These are phyloP conservation scores for Lasioglossum baleicum DNA, from an alignment of 1,140 invertebrate genomes.

Conservation along the genomic window DNA sequence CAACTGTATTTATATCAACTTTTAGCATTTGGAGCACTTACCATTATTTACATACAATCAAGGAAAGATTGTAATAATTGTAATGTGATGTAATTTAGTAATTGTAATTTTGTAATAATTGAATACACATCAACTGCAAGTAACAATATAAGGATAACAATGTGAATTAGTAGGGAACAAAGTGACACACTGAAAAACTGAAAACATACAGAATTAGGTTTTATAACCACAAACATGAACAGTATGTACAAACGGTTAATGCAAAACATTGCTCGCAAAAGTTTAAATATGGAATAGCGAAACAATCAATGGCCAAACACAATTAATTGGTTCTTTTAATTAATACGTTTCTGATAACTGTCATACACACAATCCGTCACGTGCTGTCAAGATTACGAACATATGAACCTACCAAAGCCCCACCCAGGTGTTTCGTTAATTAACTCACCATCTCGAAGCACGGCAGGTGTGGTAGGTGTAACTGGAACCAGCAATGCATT, in stretches of 20 bases:
- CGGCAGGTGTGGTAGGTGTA: slow-evolving; percentile 71
- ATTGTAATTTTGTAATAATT: no score
- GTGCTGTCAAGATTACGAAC: slow-evolving; percentile 1
- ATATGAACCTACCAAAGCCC: slow-evolving; percentile 44
- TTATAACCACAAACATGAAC: background rate
- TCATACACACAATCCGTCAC: background rate
- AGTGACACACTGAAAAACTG: background rate
- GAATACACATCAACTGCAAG: no score
- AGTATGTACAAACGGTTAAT: background rate
- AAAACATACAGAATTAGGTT: background rate
- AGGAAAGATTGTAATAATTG: no score
- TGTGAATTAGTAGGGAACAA: background rate
- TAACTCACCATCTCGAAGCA: slow-evolving; percentile 75
- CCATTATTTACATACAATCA: no score
- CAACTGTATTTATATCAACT: no score
- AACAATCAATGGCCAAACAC: background rate
- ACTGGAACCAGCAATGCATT: slow-evolving; percentile 76
- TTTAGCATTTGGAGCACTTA: no score
- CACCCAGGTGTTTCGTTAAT: slow-evolving; percentile 58
- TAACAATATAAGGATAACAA: background rate
- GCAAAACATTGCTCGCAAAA: background rate
- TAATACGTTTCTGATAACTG: background rate
- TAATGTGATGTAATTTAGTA: no score
- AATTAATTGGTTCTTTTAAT: background rate
- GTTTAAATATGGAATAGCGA: background rate